Conservation (phyloP, 2,888 invertebrate species). For the Dendrolimus pini region DNA sequence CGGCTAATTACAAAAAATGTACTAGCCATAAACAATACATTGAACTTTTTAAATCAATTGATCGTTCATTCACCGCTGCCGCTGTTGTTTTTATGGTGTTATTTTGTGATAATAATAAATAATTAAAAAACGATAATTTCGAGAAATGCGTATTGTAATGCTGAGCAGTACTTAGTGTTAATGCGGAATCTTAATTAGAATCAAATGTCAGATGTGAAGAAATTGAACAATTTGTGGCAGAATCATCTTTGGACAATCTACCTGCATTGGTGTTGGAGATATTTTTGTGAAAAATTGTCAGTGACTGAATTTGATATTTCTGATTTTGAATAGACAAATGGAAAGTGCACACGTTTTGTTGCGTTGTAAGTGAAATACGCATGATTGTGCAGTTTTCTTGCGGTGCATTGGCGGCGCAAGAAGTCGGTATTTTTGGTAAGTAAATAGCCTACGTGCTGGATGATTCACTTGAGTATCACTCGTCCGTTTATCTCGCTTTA, state of each 20-base stretch:
- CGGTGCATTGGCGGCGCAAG: constrained; percentile 32
- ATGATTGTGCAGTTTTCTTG: constrained; percentile 37
- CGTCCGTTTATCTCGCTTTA: constrained; percentile 2
- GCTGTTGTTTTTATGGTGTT: constrained; percentile 74
- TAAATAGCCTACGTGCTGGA: constrained; percentile 38
- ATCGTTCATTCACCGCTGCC: constrained; percentile 76
- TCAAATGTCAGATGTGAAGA: constrained; percentile 34
- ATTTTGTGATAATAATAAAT: constrained; percentile 64
- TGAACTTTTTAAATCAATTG: constrained; percentile 62
- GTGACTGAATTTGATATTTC: constrained; percentile 46
- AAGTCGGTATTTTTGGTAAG: constrained; percentile 57
- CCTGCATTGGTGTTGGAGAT: constrained; percentile 65
- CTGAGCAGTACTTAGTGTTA: constrained; percentile 47
- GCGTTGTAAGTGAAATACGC: constrained; percentile 42
- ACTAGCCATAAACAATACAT: constrained; percentile 42
- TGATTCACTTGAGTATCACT: constrained; percentile 51
- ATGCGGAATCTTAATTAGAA: constrained; percentile 55
- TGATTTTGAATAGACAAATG: constrained; percentile 48
- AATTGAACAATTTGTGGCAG: constrained; percentile 39
- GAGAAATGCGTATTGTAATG: constrained; percentile 48
- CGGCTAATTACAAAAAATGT: constrained; percentile 15
- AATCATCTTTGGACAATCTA: constrained; percentile 65
- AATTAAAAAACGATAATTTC: constrained; percentile 59
- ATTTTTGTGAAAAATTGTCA: constrained; percentile 61
- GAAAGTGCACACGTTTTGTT: constrained; percentile 45